phyloP scores from a whole-genome alignment of 1,140 invertebrate genomes.

The Ephestia elutella region DNA sequence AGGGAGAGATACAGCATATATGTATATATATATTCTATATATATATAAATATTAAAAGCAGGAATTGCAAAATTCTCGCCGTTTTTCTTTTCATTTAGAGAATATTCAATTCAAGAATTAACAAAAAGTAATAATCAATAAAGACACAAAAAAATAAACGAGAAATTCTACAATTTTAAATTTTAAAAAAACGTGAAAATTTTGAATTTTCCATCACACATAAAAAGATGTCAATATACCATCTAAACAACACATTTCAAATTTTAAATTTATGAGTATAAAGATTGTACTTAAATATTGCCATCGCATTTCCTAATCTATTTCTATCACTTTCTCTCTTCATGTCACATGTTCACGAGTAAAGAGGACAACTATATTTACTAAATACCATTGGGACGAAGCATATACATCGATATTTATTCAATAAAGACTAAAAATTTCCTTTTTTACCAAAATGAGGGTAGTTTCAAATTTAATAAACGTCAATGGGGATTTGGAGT shows the following conservation, averaged over 20 bases:
- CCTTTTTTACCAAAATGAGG: too few species aligned
- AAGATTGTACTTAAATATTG: slow-evolving; percentile 2
- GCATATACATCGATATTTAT: too few species aligned
- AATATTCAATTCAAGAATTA: too few species aligned
- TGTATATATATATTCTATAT: neutral
- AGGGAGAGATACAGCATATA: neutral
- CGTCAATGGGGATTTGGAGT: too few species aligned
- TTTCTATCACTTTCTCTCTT: neutral
- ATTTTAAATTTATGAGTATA: neutral
- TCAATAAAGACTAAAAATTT: too few species aligned
- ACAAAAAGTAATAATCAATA: too few species aligned
- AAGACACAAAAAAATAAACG: neutral
- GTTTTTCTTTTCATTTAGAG: neutral
- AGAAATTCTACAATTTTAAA: neutral
- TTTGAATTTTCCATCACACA: neutral
- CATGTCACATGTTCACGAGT: neutral
- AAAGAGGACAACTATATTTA: neutral
- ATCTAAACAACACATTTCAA: neutral
- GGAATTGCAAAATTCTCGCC: neutral
- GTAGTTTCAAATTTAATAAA: too few species aligned
- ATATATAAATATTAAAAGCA: neutral
- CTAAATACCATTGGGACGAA: neutral
- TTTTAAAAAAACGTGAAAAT: neutral
- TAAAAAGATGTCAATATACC: neutral
- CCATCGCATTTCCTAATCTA: neutral